Conservation (phyloP, 1,140 invertebrate genomes). For the Drosophila nikananu region DNA sequence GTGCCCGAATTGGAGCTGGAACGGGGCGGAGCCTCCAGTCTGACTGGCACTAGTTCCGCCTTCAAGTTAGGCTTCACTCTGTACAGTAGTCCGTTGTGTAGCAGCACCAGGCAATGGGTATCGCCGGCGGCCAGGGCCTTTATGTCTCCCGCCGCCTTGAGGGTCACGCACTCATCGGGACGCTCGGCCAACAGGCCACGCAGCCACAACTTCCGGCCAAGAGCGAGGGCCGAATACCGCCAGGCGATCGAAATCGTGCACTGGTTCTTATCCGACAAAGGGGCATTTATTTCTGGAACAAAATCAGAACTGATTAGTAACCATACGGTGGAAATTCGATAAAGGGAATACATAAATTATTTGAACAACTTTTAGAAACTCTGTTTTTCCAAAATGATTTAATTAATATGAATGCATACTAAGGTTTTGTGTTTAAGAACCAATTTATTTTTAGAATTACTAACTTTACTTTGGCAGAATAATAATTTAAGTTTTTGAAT, state of each 20-base stretch:
- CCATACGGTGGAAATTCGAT: background rate
- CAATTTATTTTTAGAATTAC: too few species aligned
- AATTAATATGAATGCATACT: too few species aligned
- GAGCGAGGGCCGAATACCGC: constrained; percentile 68
- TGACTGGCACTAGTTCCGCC: constrained; percentile 46
- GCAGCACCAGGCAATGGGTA: constrained; percentile 64
- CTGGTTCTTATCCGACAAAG: constrained; percentile 15
- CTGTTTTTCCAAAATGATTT: too few species aligned
- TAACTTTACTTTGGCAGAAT: too few species aligned
- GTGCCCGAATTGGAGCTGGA: constrained; percentile 21
- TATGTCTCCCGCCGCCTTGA: constrained; percentile 42
- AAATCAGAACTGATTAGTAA: constrained; percentile 56
- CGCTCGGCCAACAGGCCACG: constrained; percentile 41
- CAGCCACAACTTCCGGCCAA: constrained; percentile 45
- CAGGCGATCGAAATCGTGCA: constrained; percentile 62
- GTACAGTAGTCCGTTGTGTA: constrained; percentile 65
- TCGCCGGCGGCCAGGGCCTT: constrained; percentile 62
- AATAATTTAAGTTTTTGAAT: background rate
- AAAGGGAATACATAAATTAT: background rate
- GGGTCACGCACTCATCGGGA: constrained; percentile 43
- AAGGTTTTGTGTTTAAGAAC: too few species aligned
- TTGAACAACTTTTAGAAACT: too few species aligned
- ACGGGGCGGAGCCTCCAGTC: constrained; percentile 45
- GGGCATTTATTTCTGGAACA: constrained; percentile 54
- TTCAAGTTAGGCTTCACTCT: constrained; percentile 47